A percentile compares a stretch with the other conserved stretches of the same genome.
These are phyloP conservation scores for Eristalis intricaria DNA, from an alignment of 2,888 invertebrate species.

Conservation along the genomic window DNA sequence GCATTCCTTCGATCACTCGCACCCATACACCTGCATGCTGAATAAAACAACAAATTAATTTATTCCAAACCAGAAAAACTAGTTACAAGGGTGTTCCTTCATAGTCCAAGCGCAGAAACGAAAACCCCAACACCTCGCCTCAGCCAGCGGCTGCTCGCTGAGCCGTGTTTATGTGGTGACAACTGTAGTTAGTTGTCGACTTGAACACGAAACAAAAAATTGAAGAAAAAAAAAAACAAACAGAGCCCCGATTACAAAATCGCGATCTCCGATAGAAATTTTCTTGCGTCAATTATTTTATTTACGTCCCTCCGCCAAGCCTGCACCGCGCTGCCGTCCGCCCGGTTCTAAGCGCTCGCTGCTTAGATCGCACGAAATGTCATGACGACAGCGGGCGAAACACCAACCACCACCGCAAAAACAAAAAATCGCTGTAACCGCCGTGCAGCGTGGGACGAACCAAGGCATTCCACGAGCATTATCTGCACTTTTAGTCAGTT, in stretches of 20 bases:
- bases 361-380: slow-evolving; percentile 43
- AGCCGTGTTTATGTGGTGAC: slow-evolving; percentile 64
- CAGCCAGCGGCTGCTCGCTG: background rate
- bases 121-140: background rate
- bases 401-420: too few relatives aligned
- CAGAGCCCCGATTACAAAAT: slow-evolving; percentile 66
- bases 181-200: slow-evolving; percentile 62
- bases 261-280: slow-evolving; percentile 65
- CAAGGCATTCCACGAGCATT: slow-evolving; percentile 66
- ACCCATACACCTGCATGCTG: slow-evolving; percentile 8
- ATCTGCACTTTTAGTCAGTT: slow-evolving; percentile 56
- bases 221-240: slow-evolving; percentile 13
- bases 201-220: slow-evolving; percentile 44
- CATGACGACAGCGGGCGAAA: slow-evolving; percentile 30
- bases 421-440: slow-evolving; percentile 44
- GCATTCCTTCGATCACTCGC: slow-evolving; percentile 37
- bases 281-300: slow-evolving; percentile 69
- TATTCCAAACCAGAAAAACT: slow-evolving; percentile 71
- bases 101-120: slow-evolving; percentile 32
- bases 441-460: slow-evolving; percentile 66
- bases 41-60: slow-evolving; percentile 41
- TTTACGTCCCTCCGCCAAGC: slow-evolving; percentile 33
- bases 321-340: background rate
- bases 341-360: background rate
- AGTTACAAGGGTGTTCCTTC: slow-evolving; percentile 71